These are phyloP conservation scores for Macrobrachium nipponense DNA, from an alignment of 1,140 invertebrate species.

Conservation along the genomic window DNA sequence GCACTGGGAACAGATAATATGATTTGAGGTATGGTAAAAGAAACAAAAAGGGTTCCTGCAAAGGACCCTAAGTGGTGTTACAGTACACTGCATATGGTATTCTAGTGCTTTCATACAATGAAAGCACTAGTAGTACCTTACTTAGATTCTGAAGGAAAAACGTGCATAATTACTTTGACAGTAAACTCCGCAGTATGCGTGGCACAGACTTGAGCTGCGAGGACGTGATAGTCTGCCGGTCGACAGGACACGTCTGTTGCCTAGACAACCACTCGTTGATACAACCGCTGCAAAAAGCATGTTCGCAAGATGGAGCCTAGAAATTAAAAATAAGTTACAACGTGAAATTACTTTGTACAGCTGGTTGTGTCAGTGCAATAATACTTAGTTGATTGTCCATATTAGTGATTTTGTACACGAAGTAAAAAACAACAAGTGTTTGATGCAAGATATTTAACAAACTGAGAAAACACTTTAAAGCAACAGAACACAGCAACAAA, in stretches of 20 bases:
- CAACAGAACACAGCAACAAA: background rate
- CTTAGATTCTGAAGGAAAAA: background rate
- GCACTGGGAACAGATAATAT: too few species aligned
- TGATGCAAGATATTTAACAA: too few species aligned
- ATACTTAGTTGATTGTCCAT: constrained; percentile 39
- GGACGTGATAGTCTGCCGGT: constrained; percentile 87
- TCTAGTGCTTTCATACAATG: too few species aligned
- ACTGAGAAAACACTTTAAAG: background rate
- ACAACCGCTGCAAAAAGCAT: constrained; percentile 93
- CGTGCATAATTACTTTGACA: constrained; percentile 76
- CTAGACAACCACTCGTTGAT: constrained; percentile 94
- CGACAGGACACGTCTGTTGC: constrained; percentile 93
- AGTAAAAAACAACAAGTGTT: too few species aligned
- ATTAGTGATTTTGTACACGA: background rate
- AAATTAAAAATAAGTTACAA: constrained; percentile 65
- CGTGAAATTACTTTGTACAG: background rate
- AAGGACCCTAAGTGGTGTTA: too few species aligned
- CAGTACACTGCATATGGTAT: too few species aligned
- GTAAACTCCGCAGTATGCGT: constrained; percentile 89
- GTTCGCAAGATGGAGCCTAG: constrained; percentile 93
- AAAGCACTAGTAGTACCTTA: too few species aligned
- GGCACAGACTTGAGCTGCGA: constrained; percentile 90
- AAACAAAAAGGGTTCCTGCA: too few species aligned
- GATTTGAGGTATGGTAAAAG: too few species aligned
- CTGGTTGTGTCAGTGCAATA: background rate